Evolutionary conservation across 2,888 invertebrate genomes (phyloP).

Genomic region (Diarsia rubi): DNA sequence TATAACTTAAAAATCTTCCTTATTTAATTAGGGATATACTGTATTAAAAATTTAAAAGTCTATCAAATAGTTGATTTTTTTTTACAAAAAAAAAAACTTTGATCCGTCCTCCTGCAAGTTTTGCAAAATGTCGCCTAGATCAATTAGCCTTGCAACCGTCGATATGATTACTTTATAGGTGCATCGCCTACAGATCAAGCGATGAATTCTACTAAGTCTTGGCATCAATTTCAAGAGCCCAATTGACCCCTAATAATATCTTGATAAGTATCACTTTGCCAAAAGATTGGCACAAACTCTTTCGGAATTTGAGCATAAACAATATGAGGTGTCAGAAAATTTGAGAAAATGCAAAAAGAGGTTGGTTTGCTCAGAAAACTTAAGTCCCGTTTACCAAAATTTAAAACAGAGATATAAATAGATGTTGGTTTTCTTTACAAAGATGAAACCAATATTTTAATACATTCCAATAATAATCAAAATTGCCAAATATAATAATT

Average conservation of each 20-base stretch:
- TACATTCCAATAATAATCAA: neutral
- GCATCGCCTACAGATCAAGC: neutral
- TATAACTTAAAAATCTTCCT: no score
- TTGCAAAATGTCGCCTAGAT: no score
- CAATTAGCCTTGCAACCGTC: no score
- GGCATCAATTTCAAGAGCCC: neutral
- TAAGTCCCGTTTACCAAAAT: slow-evolving; percentile 14
- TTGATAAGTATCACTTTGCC: neutral
- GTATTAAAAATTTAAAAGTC: no score
- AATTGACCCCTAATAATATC: neutral
- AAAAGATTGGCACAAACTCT: neutral
- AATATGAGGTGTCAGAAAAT: slow-evolving; percentile 9
- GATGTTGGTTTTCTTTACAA: neutral
- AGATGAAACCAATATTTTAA: neutral
- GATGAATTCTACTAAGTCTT: neutral
- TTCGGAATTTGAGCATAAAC: neutral
- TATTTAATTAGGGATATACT: no score
- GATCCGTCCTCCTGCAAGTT: no score
- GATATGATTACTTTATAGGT: slow-evolving; percentile 6
- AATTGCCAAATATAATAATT: slow-evolving; percentile 8
- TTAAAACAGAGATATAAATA: neutral
- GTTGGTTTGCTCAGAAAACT: neutral
- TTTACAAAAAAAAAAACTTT: no score
- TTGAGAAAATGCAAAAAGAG: slow-evolving; percentile 21
- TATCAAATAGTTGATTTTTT: no score